These are phyloP conservation scores for Sinocyclocheilus maitianheensis DNA, from an alignment of 2,113 vertebrate genomes.

Conservation along the genomic window DNA sequence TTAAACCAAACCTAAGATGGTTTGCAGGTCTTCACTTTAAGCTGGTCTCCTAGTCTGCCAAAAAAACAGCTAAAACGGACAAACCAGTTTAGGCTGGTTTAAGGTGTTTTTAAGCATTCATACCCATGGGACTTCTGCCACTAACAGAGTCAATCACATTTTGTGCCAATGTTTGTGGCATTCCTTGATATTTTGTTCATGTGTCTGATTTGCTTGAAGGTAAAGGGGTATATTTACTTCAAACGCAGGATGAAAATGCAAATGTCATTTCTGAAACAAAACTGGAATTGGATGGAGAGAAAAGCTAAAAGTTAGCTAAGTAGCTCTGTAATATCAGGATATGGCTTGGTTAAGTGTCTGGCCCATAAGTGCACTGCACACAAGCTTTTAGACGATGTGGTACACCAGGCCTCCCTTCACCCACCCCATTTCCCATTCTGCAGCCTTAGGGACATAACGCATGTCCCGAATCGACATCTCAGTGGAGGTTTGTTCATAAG, in stretches of 20 bases:
- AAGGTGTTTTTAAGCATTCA: not conserved
- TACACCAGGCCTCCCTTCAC: constrained; percentile 23
- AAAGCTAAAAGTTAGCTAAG: constrained; percentile 24
- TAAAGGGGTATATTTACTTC: not conserved
- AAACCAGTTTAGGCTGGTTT: not conserved
- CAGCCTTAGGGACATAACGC: constrained; percentile 1
- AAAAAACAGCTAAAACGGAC: not conserved
- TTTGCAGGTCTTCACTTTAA: not conserved
- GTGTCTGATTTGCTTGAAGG: not conserved
- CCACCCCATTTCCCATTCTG: not conserved
- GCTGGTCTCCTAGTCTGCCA: not conserved
- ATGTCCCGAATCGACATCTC: constrained; percentile 11
- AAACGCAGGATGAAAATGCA: not conserved
- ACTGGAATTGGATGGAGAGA: not conserved
- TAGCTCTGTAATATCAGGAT: constrained; percentile 31
- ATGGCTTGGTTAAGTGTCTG: constrained; percentile 39
- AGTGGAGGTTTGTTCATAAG: not conserved
- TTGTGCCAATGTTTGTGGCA: not conserved
- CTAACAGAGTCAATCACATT: not conserved
- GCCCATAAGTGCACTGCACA: constrained; percentile 6
- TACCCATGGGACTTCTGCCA: not conserved
- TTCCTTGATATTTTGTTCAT: not conserved
- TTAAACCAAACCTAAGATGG: not conserved
- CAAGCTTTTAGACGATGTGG: constrained; percentile 34
- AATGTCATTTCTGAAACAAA: not conserved